Percentiles rank a stretch among this genome's conserved stretches.
Evolutionary conservation across 2,113 vertebrate species (phyloP).

Genomic region (Bombycilla garrulus): DNA sequence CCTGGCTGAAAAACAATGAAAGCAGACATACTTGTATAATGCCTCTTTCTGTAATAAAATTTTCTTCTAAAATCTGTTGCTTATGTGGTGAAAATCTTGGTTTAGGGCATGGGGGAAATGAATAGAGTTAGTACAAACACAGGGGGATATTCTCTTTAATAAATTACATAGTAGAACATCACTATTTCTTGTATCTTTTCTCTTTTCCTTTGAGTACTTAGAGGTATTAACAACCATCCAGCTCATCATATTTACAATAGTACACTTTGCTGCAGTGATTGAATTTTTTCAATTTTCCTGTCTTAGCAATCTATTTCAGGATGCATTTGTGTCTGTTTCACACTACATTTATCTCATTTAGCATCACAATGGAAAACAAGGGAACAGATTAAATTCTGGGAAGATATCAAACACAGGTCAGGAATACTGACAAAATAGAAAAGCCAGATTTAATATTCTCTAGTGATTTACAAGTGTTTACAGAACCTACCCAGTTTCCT

Average conservation of each 20-base stretch:
- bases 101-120: neutral
- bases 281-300: neutral
- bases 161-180: neutral
- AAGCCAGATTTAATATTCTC: neutral
- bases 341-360: neutral
- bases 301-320: neutral
- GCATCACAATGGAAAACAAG: neutral
- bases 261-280: neutral
- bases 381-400: neutral
- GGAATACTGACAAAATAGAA: neutral
- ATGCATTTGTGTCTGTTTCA: neutral
- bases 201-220: neutral
- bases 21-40: neutral
- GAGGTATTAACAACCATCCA: neutral
- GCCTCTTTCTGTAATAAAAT: neutral
- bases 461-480: slow-evolving; percentile 16
- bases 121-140: neutral
- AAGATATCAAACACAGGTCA: neutral
- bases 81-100: neutral
- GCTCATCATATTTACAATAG: neutral
- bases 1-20: neutral
- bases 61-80: neutral
- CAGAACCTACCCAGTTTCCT: neutral
- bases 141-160: neutral
- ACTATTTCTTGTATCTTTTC: neutral